These are phyloP conservation scores for Xiphophorus birchmanni DNA, from an alignment of 2,797 vertebrate genomes.

Conservation along the genomic window DNA sequence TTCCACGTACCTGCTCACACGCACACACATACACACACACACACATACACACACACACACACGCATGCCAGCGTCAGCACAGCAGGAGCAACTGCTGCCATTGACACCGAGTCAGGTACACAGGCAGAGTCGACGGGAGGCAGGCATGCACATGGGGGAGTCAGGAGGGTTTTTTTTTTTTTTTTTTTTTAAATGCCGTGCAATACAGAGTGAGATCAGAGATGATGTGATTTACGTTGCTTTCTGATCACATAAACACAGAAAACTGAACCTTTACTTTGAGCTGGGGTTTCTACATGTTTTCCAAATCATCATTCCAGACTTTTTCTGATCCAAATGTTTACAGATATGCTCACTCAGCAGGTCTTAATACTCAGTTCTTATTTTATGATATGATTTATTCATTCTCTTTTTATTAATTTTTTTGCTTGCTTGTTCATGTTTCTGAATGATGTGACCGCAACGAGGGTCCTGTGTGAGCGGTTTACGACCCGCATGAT, in stretches of 20 bases:
- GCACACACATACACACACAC: neutral
- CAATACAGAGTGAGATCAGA: conserved; percentile 14
- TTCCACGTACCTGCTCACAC: conserved; percentile 92
- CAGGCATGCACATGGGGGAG: conserved; percentile 1
- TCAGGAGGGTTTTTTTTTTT: neutral
- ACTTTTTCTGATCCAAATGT: neutral
- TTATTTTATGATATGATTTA: no score
- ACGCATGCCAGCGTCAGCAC: conserved; percentile 30
- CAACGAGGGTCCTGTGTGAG: no score
- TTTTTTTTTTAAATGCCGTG: conserved; percentile 35
- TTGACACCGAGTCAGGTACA: conserved; percentile 17
- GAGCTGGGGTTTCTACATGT: neutral
- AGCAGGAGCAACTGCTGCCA: conserved; percentile 7
- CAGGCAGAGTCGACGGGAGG: conserved; percentile 16
- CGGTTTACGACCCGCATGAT: no score
- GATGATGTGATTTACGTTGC: neutral
- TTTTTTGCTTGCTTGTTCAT: no score
- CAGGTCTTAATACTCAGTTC: no score
- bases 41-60: conserved; percentile 15
- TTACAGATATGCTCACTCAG: no score
- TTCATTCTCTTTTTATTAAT: no score
- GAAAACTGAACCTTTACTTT: neutral
- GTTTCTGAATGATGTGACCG: no score
- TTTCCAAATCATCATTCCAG: neutral
- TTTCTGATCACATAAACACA: neutral